These are phyloP conservation scores for Lycaena phlaeas DNA, from an alignment of 2,888 invertebrate species.

Conservation along the genomic window DNA sequence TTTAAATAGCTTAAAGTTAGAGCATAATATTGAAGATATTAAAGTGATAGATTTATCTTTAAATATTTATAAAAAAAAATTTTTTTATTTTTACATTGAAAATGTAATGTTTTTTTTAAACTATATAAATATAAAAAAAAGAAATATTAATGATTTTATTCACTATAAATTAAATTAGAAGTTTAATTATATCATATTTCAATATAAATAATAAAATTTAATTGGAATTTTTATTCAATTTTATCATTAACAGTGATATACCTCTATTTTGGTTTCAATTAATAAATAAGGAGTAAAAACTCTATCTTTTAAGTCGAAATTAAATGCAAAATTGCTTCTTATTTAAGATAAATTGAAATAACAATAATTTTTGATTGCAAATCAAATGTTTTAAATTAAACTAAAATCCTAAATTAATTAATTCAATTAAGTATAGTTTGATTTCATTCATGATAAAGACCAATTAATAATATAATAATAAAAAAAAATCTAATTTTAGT, in stretches of 20 bases:
- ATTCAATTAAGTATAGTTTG: conserved; percentile 57
- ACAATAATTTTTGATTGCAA: conserved; percentile 55
- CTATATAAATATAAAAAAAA: conserved; percentile 61
- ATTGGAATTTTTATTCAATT: conserved; percentile 62
- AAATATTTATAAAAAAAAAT: conserved; percentile 33
- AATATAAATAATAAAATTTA: conserved; percentile 16
- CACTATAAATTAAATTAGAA: conserved; percentile 77
- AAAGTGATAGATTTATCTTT: conserved; percentile 37
- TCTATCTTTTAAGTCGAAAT: conserved; percentile 60
- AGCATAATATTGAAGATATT: conserved; percentile 57
- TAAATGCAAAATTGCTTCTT: conserved; percentile 68
- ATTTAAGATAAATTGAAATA: conserved; percentile 64
- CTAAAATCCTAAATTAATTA: conserved; percentile 44
- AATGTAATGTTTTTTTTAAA: conserved; percentile 78
- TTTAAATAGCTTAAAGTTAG: conserved; percentile 41
- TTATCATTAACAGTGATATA: conserved; percentile 78
- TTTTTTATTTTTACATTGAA: conserved; percentile 75
- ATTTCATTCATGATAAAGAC: conserved; percentile 52
- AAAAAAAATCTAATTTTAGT: conserved; percentile 45
- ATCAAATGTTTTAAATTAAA: conserved; percentile 51
- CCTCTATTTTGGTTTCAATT: conserved; percentile 75
- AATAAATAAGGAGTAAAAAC: conserved; percentile 66
- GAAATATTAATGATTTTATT: conserved; percentile 63
- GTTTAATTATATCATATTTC: conserved; percentile 73
- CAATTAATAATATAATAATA: conserved; percentile 69